Conservation (phyloP, 2,113 vertebrate genomes). For the Zosterops pallidus region DNA sequence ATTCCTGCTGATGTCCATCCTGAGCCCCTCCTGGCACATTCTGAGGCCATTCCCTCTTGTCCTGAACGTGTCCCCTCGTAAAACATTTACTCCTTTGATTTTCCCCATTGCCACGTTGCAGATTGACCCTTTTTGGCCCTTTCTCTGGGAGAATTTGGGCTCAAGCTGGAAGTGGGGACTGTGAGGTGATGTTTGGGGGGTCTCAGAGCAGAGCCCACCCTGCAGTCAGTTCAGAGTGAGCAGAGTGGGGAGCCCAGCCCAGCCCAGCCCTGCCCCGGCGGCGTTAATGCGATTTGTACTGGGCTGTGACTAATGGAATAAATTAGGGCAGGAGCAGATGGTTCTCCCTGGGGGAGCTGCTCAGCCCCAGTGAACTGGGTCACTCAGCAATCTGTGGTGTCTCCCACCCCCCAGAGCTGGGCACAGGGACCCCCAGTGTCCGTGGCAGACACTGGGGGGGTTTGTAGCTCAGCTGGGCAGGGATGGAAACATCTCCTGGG, state of each 20-base stretch:
- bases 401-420: neutral
- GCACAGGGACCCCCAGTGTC: neutral
- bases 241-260: neutral
- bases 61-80: fast-evolving
- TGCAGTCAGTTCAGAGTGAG: neutral
- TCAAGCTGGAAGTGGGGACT: neutral
- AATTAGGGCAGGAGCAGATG: conserved; percentile 81
- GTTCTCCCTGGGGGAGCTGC: conserved; percentile 53
- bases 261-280: neutral
- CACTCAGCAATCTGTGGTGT: conserved; percentile 37
- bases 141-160: neutral
- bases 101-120: fast-evolving
- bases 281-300: conserved; percentile 25
- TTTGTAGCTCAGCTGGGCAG: neutral
- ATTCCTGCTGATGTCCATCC: fast-evolving
- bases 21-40: neutral
- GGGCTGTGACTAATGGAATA: conserved; percentile 68
- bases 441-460: fast-evolving
- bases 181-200: neutral
- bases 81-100: fast-evolving
- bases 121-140: neutral
- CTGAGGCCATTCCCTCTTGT: neutral
- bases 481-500: neutral
- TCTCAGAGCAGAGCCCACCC: neutral
- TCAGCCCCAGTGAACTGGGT: conserved; percentile 72